Conservation (phyloP, 2,113 vertebrate genomes). For the Anarrhichthys ocellatus region DNA sequence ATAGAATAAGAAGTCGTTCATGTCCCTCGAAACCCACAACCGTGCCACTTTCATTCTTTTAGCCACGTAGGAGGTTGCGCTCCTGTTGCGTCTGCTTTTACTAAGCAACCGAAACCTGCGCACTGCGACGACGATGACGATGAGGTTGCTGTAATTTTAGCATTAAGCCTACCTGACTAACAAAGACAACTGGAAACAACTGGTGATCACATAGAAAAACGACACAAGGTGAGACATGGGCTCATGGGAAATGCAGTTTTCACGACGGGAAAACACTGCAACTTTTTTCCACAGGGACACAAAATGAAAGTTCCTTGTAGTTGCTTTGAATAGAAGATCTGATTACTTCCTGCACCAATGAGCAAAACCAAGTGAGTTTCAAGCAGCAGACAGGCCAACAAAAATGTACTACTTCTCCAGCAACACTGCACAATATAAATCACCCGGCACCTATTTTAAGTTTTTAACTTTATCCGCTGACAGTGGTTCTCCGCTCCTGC, state of each 20-base stretch:
- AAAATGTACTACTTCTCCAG: neutral
- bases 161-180: neutral
- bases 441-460: neutral
- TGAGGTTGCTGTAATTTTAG: neutral
- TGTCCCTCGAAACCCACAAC: no score
- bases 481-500: slow-evolving; percentile 1
- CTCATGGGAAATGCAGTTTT: neutral
- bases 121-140: neutral
- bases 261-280: neutral
- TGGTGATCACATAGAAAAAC: neutral
- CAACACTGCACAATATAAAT: neutral
- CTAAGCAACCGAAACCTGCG: neutral
- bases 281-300: neutral
- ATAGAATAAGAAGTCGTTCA: neutral
- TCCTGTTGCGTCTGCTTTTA: neutral
- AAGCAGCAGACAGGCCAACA: neutral
- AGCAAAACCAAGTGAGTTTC: neutral
- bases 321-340: neutral
- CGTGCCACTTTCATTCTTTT: neutral
- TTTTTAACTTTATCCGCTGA: neutral
- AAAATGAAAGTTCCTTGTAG: neutral
- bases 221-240: neutral
- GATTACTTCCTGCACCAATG: neutral
- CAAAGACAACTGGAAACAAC: neutral
- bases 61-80: no score